These are phyloP conservation scores for Melanotus villosus DNA, from an alignment of 2,888 invertebrate genomes.

Conservation along the genomic window DNA sequence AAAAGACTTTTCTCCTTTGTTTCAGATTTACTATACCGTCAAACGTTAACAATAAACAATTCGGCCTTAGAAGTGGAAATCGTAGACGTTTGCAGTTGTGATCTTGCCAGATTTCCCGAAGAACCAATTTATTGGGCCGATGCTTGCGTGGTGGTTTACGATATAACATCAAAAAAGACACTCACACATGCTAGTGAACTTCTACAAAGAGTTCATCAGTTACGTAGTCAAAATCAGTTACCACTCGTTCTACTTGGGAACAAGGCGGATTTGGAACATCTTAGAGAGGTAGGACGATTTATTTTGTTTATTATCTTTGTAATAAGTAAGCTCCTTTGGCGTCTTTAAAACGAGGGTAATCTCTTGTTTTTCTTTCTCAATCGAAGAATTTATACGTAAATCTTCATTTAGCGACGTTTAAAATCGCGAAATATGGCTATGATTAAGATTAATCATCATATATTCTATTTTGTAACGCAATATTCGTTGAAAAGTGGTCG, in stretches of 20 bases:
- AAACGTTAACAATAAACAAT: constrained; percentile 81
- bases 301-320: constrained; percentile 5
- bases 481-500: constrained; percentile 6
- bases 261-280: constrained; percentile 85
- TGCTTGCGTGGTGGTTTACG: constrained; percentile 83
- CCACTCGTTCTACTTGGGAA: constrained; percentile 82
- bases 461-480: constrained; percentile 14
- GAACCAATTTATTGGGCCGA: constrained; percentile 84
- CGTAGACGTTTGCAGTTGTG: constrained; percentile 84
- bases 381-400: neutral
- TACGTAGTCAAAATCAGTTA: constrained; percentile 69
- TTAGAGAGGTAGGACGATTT: constrained; percentile 82
- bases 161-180: constrained; percentile 80
- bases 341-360: constrained; percentile 6
- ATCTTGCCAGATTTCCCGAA: constrained; percentile 73
- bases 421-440: neutral
- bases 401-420: constrained; percentile 10
- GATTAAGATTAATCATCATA: constrained; percentile 24
- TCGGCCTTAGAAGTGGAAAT: constrained; percentile 83
- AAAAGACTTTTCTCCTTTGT: constrained; percentile 54
- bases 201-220: constrained; percentile 72
- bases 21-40: constrained; percentile 83
- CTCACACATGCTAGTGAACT: constrained; percentile 79
- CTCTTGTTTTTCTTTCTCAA: constrained; percentile 15
- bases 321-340: neutral